Evolutionary conservation across 2,888 invertebrate species (phyloP).

Genomic region (Platerodrilus igneus): DNA sequence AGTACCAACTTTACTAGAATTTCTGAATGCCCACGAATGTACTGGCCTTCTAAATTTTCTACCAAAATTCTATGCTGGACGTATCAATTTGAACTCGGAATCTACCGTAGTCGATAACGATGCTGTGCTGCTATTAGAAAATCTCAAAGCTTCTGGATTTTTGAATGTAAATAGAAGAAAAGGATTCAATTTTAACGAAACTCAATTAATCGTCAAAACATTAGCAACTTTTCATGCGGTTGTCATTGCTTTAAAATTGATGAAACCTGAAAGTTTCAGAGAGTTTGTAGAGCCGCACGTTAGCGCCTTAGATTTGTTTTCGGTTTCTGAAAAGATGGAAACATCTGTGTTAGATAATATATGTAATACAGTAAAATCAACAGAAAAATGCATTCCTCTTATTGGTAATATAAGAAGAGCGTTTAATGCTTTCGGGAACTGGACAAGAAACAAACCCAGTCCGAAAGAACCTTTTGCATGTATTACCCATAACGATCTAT

Average conservation of each 20-base stretch:
- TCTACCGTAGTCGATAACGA: slow-evolving; percentile 46
- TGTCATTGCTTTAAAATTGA: slow-evolving; percentile 50
- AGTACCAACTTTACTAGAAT: slow-evolving; percentile 44
- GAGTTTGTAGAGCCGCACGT: too few relatives aligned
- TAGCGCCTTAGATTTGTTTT: too few relatives aligned
- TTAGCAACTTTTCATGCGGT: slow-evolving; percentile 53
- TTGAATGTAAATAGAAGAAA: slow-evolving; percentile 45
- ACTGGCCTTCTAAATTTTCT: slow-evolving; percentile 44
- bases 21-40: slow-evolving; percentile 46
- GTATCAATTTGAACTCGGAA: slow-evolving; percentile 36
- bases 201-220: slow-evolving; percentile 44
- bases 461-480: slow-evolving; percentile 50
- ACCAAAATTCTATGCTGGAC: slow-evolving; percentile 49
- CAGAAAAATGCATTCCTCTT: too few relatives aligned
- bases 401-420: too few relatives aligned
- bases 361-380: too few relatives aligned
- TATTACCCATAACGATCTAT: slow-evolving; percentile 53
- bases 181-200: slow-evolving; percentile 49
- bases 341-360: too few relatives aligned
- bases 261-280: slow-evolving; percentile 44
- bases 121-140: slow-evolving; percentile 53
- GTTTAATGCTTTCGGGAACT: too few relatives aligned
- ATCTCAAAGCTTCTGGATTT: slow-evolving; percentile 49
- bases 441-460: too few relatives aligned
- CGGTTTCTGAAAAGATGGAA: too few relatives aligned